Evolutionary conservation across 2,113 vertebrate species (phyloP), one percentile per base, ranked within the genome.

Genomic region (Asarcornis scutulata): DNA sequence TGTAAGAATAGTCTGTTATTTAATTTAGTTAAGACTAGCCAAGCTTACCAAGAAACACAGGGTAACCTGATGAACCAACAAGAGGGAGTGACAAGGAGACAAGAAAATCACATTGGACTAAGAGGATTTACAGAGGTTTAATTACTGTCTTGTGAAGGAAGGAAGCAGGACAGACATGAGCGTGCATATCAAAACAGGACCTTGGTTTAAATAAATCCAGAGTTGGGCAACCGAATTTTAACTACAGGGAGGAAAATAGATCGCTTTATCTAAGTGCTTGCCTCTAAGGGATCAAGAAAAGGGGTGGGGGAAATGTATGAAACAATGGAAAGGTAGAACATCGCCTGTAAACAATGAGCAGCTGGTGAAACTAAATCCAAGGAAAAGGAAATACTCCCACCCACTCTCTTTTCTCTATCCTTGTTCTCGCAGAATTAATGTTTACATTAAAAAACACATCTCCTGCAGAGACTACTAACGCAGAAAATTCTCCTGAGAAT

Each of bases 381-480:
- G 92, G 93, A 93, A 95, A 86, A 91, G 93, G 92, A 96, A 96
- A 75, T 90, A 90, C 10, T 86, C 83, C 91, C 92, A 86, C 91
- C 83, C 88, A 69, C 63, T 83, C 63, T 83, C 77, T 88, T 91
- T 83, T 50, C 91, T 78, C 93, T 84, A 86, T 88, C 91, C 73
- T 92, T 92, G 62, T 92, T 96, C 88, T 94, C 86, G 86, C 48
- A 93, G 64, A 68, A 78, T 64, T 60, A 31, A 66, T 86, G 67
- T 95, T 96, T 91, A 79, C 21, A 36, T 60, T 84, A 32, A 89
- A 38, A 80, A 92, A 9, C 26, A 74, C 40, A 34, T 91, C 68
- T 86, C 27, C n/a, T 77, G 59, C 1, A 4, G 72, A 86, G 52
- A 32, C 40, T 42, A 6, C 56, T 63, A 78, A 74, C 52, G 31